Conservation (phyloP, 2,888 invertebrate species). For the Troglohyphantes excavatus region DNA sequence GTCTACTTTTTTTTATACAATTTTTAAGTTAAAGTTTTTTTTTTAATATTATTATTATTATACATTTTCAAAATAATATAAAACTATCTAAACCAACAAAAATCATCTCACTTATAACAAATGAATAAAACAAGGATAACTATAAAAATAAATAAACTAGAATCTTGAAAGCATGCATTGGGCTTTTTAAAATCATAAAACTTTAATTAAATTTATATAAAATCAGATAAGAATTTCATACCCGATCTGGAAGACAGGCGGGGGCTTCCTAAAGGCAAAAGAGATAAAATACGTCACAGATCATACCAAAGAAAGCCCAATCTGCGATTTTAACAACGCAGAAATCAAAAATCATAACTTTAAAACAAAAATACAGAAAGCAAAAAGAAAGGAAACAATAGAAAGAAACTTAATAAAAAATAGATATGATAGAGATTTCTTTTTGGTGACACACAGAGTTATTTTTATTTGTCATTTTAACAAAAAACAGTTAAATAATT, state of each 20-base stretch:
- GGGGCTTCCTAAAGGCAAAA: slow-evolving; percentile 68
- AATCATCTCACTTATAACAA: background rate
- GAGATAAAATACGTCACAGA: slow-evolving; percentile 62
- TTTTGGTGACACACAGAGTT: background rate
- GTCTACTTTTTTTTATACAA: too few relatives aligned
- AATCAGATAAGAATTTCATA: slow-evolving; percentile 68
- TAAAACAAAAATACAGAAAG: slow-evolving; percentile 26
- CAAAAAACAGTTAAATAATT: too few relatives aligned
- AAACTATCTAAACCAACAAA: background rate
- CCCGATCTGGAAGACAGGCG: slow-evolving; percentile 65
- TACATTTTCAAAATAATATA: too few relatives aligned
- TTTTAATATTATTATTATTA: too few relatives aligned
- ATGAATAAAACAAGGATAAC: slow-evolving; percentile 3
- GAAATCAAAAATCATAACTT: slow-evolving; percentile 49
- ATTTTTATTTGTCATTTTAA: background rate
- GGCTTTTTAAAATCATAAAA: background rate
- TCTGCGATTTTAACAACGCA: slow-evolving; percentile 52
- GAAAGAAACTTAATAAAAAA: slow-evolving; percentile 14
- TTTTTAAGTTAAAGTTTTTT: too few relatives aligned
- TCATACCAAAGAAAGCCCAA: slow-evolving; percentile 49
- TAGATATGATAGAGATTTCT: background rate
- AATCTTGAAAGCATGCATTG: slow-evolving; percentile 1
- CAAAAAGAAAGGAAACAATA: slow-evolving; percentile 12
- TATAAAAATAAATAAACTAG: background rate
- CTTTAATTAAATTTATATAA: slow-evolving; percentile 1